Percentiles rank a stretch among this genome's conserved stretches.
phyloP scores from a whole-genome alignment of 2,113 vertebrate species.

The Pagrus major region DNA sequence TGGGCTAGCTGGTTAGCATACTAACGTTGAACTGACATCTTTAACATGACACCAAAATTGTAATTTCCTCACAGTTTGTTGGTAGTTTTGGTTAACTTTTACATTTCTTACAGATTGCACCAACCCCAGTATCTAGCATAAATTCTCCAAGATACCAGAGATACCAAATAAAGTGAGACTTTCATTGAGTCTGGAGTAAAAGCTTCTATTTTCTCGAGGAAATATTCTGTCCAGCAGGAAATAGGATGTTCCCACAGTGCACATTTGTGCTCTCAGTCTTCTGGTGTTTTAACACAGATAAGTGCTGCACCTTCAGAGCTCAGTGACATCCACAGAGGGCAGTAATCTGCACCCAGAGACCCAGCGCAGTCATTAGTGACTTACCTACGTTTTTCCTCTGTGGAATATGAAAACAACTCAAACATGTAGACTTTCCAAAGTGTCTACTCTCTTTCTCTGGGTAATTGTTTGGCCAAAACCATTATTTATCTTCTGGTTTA shows the following conservation, averaged over 20 bases:
- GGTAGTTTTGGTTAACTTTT: too few relatives aligned
- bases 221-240: neutral
- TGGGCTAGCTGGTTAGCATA: too few relatives aligned
- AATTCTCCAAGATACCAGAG: neutral
- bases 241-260: neutral
- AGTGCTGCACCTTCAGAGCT: neutral
- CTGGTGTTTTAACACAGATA: neutral
- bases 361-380: slow-evolving; percentile 21
- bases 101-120: too few relatives aligned
- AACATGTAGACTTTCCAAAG: neutral
- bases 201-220: neutral
- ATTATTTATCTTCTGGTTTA: slow-evolving; percentile 32
- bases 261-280: neutral
- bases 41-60: too few relatives aligned
- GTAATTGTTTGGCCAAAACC: slow-evolving; percentile 28
- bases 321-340: slow-evolving; percentile 23
- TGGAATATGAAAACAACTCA: slow-evolving; percentile 29
- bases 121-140: neutral
- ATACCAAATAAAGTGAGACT: neutral
- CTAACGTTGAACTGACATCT: too few relatives aligned
- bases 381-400: slow-evolving; percentile 10
- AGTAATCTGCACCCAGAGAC: slow-evolving; percentile 16
- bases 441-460: slow-evolving; percentile 23
- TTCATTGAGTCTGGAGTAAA: neutral
- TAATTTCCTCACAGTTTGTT: too few relatives aligned